A percentile compares a stretch with the other conserved stretches of the same genome.
Evolutionary conservation across 2,888 invertebrate species (phyloP).

Genomic region (Polydrusus pterygomalis): DNA sequence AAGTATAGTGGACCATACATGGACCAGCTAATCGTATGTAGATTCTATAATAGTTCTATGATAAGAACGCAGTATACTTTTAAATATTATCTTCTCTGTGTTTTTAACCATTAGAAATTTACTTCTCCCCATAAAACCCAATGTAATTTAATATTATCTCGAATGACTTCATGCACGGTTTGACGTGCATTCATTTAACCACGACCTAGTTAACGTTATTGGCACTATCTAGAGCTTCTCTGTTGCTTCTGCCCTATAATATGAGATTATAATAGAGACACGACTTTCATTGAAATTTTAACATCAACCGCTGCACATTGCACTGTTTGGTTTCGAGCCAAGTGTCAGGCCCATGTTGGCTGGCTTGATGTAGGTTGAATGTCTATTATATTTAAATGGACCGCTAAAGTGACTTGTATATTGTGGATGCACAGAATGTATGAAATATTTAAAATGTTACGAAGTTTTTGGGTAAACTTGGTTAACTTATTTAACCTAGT

Average conservation of each 20-base stretch:
- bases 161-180: background rate
- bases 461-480: no score
- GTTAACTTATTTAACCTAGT: no score
- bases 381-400: conserved; percentile 1
- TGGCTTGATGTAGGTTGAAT: background rate
- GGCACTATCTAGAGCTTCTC: conserved; percentile 8
- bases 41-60: no score
- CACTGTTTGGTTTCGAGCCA: conserved; percentile 7
- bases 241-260: background rate
- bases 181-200: conserved; percentile 11
- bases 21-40: no score
- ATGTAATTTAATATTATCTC: background rate
- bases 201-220: conserved; percentile 28
- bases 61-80: no score
- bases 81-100: no score
- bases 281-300: conserved; percentile 17
- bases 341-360: background rate
- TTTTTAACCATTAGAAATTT: no score
- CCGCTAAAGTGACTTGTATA: background rate
- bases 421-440: background rate
- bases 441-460: background rate
- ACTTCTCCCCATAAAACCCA: no score
- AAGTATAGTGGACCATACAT: no score
- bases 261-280: conserved; percentile 4
- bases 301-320: background rate